Percentiles rank a stretch among this genome's conserved stretches.
These are phyloP conservation scores for Brachyistius frenatus DNA, from an alignment of 2,113 vertebrate species.

Conservation along the genomic window DNA sequence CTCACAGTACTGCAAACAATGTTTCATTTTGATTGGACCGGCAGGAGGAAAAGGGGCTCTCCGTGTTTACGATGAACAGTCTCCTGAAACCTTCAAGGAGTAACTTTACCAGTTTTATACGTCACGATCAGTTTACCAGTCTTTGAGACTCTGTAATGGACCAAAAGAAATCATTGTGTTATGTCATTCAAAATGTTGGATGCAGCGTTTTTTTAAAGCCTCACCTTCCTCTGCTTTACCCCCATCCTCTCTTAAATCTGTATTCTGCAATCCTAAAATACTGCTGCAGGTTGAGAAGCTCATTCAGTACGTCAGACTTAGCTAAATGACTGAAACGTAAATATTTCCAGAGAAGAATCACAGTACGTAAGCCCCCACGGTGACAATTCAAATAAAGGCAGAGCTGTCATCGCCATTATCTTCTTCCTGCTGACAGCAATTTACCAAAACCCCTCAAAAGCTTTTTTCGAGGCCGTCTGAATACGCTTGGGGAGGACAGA, in stretches of 20 bases:
- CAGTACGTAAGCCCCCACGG: background rate
- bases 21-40: too few relatives aligned
- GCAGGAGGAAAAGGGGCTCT: too few relatives aligned
- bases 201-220: too few relatives aligned
- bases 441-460: conserved; percentile 33
- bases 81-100: too few relatives aligned
- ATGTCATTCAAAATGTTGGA: too few relatives aligned
- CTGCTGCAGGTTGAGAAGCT: background rate
- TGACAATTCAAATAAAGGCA: conserved; percentile 28
- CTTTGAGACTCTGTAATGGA: too few relatives aligned
- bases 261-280: background rate
- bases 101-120: too few relatives aligned
- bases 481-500: conserved; percentile 28
- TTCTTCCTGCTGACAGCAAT: conserved; percentile 45
- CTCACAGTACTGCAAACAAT: too few relatives aligned
- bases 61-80: too few relatives aligned
- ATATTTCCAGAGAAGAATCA: conserved; percentile 20
- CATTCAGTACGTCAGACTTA: background rate
- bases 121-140: too few relatives aligned
- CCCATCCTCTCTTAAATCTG: background rate
- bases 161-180: too few relatives aligned
- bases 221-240: too few relatives aligned
- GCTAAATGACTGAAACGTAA: conserved; percentile 8
- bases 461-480: conserved; percentile 26
- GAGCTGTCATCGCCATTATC: conserved; percentile 25